A percentile compares a stretch with the other conserved stretches of the same genome.
Evolutionary conservation across 1,140 invertebrate species (phyloP).

Genomic region (Maniola jurtina): DNA sequence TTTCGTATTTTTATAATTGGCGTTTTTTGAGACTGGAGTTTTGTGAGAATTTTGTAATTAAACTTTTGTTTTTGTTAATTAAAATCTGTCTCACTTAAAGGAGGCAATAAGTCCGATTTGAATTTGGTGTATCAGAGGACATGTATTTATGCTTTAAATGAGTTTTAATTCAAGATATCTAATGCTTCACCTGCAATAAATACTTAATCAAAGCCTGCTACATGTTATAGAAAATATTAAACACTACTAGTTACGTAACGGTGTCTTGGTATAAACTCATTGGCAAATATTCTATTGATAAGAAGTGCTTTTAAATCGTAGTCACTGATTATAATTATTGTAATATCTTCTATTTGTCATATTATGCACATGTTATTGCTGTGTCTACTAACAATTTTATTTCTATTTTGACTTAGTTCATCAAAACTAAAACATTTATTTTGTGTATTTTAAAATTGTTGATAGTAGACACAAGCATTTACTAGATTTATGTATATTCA

Average conservation of each 20-base stretch:
- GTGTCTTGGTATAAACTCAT: not conserved
- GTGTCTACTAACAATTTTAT: not conserved
- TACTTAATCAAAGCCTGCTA: not conserved
- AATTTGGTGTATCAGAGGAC: not conserved
- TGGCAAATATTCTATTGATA: not conserved
- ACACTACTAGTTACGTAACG: not conserved
- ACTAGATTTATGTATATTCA: not conserved
- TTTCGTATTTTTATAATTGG: not conserved
- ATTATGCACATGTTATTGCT: not conserved
- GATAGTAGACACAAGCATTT: not conserved
- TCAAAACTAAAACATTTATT: not conserved
- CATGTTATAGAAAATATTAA: not conserved
- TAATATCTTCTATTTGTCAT: not conserved
- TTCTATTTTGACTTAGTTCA: not conserved
- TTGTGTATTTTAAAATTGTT: not conserved
- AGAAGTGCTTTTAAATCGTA: too few species aligned
- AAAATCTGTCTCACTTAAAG: not conserved
- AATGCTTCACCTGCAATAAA: not conserved
- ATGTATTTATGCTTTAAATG: not conserved
- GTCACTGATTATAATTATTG: too few species aligned
- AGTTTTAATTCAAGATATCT: conserved; percentile 12
- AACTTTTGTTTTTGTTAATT: not conserved
- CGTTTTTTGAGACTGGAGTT: conserved; percentile 20
- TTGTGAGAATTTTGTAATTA: conserved; percentile 3
- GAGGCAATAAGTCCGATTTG: not conserved